These are phyloP conservation scores for Zaprionus ornatus DNA, from an alignment of 1,140 invertebrate genomes.

Conservation along the genomic window DNA sequence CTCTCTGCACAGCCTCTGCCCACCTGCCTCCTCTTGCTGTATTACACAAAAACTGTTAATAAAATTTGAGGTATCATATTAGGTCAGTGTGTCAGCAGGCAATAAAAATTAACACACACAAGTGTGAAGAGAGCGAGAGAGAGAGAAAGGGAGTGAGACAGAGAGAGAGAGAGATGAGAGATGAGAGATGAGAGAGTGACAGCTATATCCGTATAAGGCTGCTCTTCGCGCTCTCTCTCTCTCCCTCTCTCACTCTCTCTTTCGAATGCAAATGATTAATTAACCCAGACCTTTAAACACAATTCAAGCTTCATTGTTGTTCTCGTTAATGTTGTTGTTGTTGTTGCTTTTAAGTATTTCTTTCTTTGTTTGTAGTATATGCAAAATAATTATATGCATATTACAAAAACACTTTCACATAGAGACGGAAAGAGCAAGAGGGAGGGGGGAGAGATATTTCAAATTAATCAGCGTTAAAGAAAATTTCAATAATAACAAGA, in stretches of 20 bases:
- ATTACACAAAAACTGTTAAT: conserved; percentile 23
- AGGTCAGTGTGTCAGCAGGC: conserved; percentile 73
- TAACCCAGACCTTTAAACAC: conserved; percentile 75
- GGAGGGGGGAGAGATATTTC: too few species aligned
- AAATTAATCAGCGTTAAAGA: too few species aligned
- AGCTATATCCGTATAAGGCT: background rate
- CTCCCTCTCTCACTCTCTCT: background rate
- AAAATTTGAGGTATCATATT: conserved; percentile 66
- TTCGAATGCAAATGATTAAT: conserved; percentile 69
- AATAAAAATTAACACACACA: conserved; percentile 60
- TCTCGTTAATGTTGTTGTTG: background rate
- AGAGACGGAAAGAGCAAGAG: too few species aligned
- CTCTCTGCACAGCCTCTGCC: too few species aligned
- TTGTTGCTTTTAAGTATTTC: conserved; percentile 10
- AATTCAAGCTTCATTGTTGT: conserved; percentile 40
- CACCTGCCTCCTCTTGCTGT: background rate
- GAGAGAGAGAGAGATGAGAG: background rate
- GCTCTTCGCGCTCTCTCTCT: background rate
- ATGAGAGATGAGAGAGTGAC: background rate
- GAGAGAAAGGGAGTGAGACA: background rate
- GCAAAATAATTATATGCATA: background rate
- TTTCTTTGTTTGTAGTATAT: conserved; percentile 24
- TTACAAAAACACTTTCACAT: background rate
- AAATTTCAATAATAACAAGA: too few species aligned
- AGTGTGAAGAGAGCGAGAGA: background rate